Evolutionary conservation across 1,140 invertebrate species (phyloP), one percentile per base, ranked within the genome.

Genomic region (Agrypnia vestita): DNA sequence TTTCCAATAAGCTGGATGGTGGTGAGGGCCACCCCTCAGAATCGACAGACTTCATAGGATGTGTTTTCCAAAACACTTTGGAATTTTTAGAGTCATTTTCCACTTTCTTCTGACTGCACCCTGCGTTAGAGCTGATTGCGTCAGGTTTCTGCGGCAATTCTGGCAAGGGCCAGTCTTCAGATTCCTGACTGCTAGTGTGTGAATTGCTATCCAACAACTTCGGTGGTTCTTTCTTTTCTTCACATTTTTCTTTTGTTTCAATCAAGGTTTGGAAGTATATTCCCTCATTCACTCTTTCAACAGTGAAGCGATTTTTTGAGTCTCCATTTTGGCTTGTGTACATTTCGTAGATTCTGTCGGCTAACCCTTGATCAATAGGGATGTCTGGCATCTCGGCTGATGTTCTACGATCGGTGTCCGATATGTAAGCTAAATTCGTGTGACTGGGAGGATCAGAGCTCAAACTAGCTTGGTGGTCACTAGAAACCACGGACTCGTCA

Each of bases 351-450:
- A 90, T 90, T 86, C 89, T 90, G 61, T 83, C 82, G 15, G 82
- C 82, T 46, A 83, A 73, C 15, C 86, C 86, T 84, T 90, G 92
- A 85, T 95, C 94, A 44, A 95, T 94, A 0, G 94, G 94, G 79
- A 95, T 93, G 83, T 95, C 94, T 0, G 94, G 94, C 90, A 95
- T 93, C 89, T 95, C 94, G 0, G 94, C 94, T 0, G 94, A 95
- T 1, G 94, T 95, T 84, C 94, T 90, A 69, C 94, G 90, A 87
- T 95, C 94, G 43, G 91, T 90, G 84, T 95, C 94, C 0, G 94
- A 95, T 80, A 95, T 93, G 75, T 92, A 93, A n/a, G 92, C 91
- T 72, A 91, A 86, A 85, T 92, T 92, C 8, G 92, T 92, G 82
- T 93, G 91, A 84, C 92, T 92, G 0, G 94, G 93, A 4, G 95